phyloP scores from a whole-genome alignment of 2,888 invertebrate genomes.

The Bruchidius siliquastri region DNA sequence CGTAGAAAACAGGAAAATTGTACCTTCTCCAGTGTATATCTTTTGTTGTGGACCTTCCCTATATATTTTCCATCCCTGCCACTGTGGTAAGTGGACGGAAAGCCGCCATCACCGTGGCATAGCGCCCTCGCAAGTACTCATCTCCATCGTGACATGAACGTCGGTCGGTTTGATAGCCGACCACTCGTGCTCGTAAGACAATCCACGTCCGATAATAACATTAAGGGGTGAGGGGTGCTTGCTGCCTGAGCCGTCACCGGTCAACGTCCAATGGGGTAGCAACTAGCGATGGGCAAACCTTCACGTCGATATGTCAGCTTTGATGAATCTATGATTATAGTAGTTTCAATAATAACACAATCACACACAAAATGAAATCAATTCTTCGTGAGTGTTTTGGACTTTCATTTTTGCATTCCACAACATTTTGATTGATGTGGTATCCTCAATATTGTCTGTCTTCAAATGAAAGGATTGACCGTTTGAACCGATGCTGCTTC shows the following conservation, averaged over 20 bases:
- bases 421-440: too few relatives aligned
- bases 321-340: too few relatives aligned
- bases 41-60: too few relatives aligned
- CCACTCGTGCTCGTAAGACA: constrained; percentile 36
- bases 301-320: background rate
- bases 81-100: constrained; percentile 26
- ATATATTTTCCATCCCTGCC: constrained; percentile 11
- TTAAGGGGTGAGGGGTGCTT: constrained; percentile 30
- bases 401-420: too few relatives aligned
- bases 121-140: constrained; percentile 36
- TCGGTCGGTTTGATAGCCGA: constrained; percentile 37
- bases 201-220: constrained; percentile 38
- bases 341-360: too few relatives aligned
- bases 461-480: too few relatives aligned
- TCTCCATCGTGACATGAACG: constrained; percentile 27
- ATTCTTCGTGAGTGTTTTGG: too few relatives aligned
- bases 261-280: constrained; percentile 32
- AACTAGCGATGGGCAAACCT: constrained; percentile 6
- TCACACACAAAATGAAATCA: too few relatives aligned
- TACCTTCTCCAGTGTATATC: too few relatives aligned
- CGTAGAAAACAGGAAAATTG: too few relatives aligned
- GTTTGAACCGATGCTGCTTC: too few relatives aligned
- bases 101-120: constrained; percentile 27
- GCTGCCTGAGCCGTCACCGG: constrained; percentile 29
- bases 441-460: too few relatives aligned